Evolutionary conservation across 2,797 vertebrate species (phyloP).

Genomic region (Poeciliopsis presidionis): DNA sequence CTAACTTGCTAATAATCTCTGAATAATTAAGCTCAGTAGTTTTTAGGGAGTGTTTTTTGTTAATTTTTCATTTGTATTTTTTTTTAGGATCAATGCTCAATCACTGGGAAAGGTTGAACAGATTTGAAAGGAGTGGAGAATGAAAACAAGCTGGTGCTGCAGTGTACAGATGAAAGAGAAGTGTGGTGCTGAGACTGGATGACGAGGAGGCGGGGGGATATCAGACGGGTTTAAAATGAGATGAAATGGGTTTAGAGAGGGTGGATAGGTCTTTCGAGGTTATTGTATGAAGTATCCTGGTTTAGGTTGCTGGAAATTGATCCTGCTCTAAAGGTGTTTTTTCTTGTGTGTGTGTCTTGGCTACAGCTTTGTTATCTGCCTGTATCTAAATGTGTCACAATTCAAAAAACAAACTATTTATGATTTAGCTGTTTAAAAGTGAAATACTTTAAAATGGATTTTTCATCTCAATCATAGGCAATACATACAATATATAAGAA

Average conservation of each 20-base stretch:
- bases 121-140: constrained; percentile 51
- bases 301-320: constrained; percentile 40
- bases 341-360: not conserved
- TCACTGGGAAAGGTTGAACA: constrained; percentile 71
- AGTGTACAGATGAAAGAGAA: constrained; percentile 49
- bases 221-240: constrained; percentile 24
- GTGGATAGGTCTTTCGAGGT: constrained; percentile 31
- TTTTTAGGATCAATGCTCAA: constrained; percentile 76
- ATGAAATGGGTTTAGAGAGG: constrained; percentile 39
- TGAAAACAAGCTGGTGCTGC: constrained; percentile 54
- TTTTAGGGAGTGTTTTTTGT: not conserved
- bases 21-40: constrained; percentile 77
- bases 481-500: not conserved
- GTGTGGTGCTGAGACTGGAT: constrained; percentile 48
- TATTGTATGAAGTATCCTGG: constrained; percentile 34
- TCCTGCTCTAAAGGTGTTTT: constrained; percentile 8
- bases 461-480: too few species aligned
- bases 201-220: constrained; percentile 10
- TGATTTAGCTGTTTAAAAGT: not conserved
- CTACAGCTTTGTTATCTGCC: constrained; percentile 5
- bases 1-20: constrained; percentile 63
- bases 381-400: constrained; percentile 20
- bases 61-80: constrained; percentile 50
- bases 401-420: not conserved
- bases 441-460: not conserved